phyloP scores from a whole-genome alignment of 1,140 invertebrate species.

The Diorhabda sublineata region DNA sequence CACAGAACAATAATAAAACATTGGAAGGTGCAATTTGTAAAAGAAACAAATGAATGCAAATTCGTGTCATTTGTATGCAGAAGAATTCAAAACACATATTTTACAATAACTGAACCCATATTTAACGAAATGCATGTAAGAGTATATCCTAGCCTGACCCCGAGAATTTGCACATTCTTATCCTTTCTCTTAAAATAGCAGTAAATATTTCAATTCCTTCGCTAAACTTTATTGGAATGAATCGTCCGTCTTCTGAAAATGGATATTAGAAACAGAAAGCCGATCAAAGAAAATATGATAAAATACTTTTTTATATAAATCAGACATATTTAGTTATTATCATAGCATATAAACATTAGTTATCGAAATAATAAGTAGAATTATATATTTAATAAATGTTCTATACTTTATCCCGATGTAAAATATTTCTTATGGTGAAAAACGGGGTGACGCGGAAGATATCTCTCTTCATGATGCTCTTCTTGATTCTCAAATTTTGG shows the following conservation, averaged over 20 bases:
- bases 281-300: background rate
- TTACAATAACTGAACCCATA: slow-evolving; percentile 20
- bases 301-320: too few relatives aligned
- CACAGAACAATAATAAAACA: slow-evolving; percentile 6
- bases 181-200: slow-evolving; percentile 14
- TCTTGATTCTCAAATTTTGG: too few relatives aligned
- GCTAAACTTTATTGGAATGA: background rate
- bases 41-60: slow-evolving; percentile 22
- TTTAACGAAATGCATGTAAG: slow-evolving; percentile 8
- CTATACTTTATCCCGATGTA: too few relatives aligned
- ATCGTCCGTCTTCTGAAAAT: background rate
- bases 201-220: background rate
- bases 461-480: too few relatives aligned
- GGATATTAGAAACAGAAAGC: background rate
- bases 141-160: slow-evolving; percentile 5
- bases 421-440: too few relatives aligned
- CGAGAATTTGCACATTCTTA: slow-evolving; percentile 4
- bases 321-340: too few relatives aligned
- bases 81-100: slow-evolving; percentile 21
- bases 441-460: too few relatives aligned
- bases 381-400: too few relatives aligned
- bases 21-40: slow-evolving; percentile 18
- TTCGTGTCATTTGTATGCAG: slow-evolving; percentile 20
- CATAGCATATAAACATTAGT: too few relatives aligned
- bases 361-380: too few relatives aligned